A percentile compares a stretch with the other conserved stretches of the same genome.
Conservation (phyloP, 2,888 invertebrate species). For the Chromoteleia sp. region DNA sequence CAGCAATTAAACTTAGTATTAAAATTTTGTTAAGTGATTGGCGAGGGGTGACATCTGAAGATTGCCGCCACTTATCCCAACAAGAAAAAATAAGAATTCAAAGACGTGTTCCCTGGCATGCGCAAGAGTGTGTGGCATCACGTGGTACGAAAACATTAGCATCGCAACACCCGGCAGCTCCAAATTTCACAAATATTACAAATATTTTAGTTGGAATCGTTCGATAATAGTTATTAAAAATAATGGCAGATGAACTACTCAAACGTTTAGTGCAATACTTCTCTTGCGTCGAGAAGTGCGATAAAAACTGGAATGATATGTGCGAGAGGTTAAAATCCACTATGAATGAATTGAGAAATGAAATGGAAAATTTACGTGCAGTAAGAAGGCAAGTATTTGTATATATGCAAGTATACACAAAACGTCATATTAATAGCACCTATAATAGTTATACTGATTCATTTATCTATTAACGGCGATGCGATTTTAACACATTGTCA, state of each 20-base stretch:
- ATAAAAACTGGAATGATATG: slow-evolving; percentile 28
- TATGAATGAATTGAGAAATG: slow-evolving; percentile 22
- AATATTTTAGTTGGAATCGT: too few relatives aligned
- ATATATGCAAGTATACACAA: not conserved
- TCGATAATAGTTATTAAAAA: not conserved
- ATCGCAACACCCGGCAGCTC: too few relatives aligned
- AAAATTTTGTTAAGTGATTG: too few relatives aligned
- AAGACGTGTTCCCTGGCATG: too few relatives aligned
- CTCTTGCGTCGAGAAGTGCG: slow-evolving; percentile 13
- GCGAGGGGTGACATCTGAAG: too few relatives aligned
- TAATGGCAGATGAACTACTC: slow-evolving; percentile 14
- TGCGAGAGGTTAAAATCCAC: slow-evolving; percentile 18
- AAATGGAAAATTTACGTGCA: slow-evolving; percentile 28
- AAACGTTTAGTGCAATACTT: slow-evolving; percentile 21
- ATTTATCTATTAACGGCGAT: slow-evolving; percentile 9
- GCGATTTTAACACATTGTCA: slow-evolving; percentile 14
- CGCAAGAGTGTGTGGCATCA: too few relatives aligned
- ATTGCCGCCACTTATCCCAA: too few relatives aligned
- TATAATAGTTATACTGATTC: slow-evolving; percentile 6
- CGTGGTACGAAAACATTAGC: too few relatives aligned
- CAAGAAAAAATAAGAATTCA: too few relatives aligned
- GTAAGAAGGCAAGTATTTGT: slow-evolving; percentile 15
- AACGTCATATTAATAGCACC: slow-evolving; percentile 17
- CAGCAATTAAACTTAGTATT: too few relatives aligned
- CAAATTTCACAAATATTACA: too few relatives aligned